Evolutionary conservation across 2,797 vertebrate species (phyloP).

Genomic region (Menidia menidia): DNA sequence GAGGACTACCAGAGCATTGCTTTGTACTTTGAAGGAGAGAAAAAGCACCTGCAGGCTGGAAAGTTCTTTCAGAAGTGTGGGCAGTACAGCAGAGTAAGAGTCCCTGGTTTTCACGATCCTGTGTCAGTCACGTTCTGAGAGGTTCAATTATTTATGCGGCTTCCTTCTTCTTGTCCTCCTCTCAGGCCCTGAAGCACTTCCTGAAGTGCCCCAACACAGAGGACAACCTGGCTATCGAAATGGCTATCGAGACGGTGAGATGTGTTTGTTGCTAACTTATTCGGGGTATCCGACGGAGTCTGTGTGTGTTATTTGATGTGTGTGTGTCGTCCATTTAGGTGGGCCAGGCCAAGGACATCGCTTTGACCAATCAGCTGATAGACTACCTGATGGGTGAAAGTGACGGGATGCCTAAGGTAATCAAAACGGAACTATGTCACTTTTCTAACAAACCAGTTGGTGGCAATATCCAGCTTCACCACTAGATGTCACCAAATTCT

Average conservation of each 20-base stretch:
- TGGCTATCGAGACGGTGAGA: constrained; percentile 97
- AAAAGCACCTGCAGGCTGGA: constrained; percentile 94
- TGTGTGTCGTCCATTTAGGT: constrained; percentile 85
- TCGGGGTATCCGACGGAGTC: neutral
- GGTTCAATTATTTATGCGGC: neutral
- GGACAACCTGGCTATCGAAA: constrained; percentile 91
- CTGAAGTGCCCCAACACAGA: constrained; percentile 92
- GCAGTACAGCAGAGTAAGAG: constrained; percentile 91
- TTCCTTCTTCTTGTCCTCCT: constrained; percentile 12
- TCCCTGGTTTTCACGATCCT: neutral
- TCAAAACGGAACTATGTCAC: neutral
- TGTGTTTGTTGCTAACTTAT: neutral
- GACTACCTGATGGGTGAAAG: constrained; percentile 97
- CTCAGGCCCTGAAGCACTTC: constrained; percentile 95
- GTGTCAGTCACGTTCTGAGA: neutral
- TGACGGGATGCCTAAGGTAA: constrained; percentile 96
- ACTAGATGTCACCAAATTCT: too few relatives aligned
- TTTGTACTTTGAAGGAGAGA: constrained; percentile 95
- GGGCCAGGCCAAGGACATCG: constrained; percentile 91
- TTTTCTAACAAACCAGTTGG: too few relatives aligned
- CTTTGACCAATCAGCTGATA: constrained; percentile 92
- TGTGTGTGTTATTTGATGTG: neutral
- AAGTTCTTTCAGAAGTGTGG: constrained; percentile 96
- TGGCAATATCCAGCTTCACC: too few relatives aligned
- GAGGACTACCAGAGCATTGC: constrained; percentile 98